A percentile compares a stretch with the other conserved stretches of the same genome.
Evolutionary conservation across 1,140 invertebrate species (phyloP).

Genomic region (Acromyrmex charruanus): DNA sequence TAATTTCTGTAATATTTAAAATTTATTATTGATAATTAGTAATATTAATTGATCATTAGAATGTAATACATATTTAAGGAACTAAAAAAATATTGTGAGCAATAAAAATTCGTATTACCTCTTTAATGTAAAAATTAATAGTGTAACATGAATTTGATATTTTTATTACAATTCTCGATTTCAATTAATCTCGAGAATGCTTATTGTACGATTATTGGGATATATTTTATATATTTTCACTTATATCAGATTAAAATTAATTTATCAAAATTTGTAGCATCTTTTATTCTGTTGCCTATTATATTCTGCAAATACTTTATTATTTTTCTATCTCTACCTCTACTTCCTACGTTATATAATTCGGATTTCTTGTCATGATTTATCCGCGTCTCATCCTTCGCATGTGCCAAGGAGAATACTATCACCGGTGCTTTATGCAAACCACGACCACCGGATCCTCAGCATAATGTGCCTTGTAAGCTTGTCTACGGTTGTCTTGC

Average conservation of each 20-base stretch:
- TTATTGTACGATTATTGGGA: background rate
- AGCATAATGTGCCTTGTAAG: conserved; percentile 75
- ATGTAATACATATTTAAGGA: background rate
- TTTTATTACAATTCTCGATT: background rate
- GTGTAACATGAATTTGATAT: background rate
- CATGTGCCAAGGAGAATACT: conserved; percentile 63
- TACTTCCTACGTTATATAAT: conserved; percentile 14
- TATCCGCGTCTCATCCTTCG: conserved; percentile 35
- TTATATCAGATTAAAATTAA: conserved; percentile 1
- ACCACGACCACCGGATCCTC: conserved; percentile 71
- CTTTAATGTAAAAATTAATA: background rate
- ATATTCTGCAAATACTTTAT: background rate
- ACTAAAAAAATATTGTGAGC: background rate
- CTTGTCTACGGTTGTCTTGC: conserved; percentile 75
- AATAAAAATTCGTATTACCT: background rate
- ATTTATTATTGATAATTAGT: background rate
- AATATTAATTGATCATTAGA: background rate
- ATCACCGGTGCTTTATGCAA: conserved; percentile 73
- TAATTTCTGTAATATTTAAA: background rate
- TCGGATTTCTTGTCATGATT: conserved; percentile 43
- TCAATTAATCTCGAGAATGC: background rate
- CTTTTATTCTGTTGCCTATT: background rate
- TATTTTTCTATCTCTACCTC: background rate
- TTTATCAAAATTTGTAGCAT: background rate
- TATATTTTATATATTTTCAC: background rate